Evolutionary conservation across 2,888 invertebrate genomes (phyloP), one percentile per base, ranked within the genome.

Genomic region (Choreutis nemorana): DNA sequence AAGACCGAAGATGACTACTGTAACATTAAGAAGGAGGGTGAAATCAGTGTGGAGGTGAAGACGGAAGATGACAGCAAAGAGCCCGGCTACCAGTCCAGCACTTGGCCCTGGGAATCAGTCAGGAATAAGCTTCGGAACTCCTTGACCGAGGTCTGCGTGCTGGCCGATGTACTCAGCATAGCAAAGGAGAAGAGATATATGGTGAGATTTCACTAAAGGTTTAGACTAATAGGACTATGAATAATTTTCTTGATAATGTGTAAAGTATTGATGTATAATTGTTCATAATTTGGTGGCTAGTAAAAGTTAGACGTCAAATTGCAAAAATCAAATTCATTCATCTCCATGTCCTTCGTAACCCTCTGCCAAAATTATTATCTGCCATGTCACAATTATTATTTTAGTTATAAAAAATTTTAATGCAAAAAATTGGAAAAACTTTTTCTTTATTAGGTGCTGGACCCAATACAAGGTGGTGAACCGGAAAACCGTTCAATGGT

Each of bases 51-150:
- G 15, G 86, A 87, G 34, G 46, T 68, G 0, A 85, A 88, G 35
- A 81, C 83, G 7, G 91, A 90, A 16, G 85, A 87, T 29, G 89
- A 89, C 14, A 71, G 79, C 15, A 90, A 89, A 51, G 91, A 91
- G 48, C 83, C 87, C 2, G 84, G 85, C 0, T 92, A 91, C 57
- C 94, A 95, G 55, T 92, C 94, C 0, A 90, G 89, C 23, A 72
- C 92, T 7, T 96, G 96, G 96, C 96, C 96, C 0, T 97, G 96
- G 94, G 97, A 97, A 52, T 90, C 91, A 1, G 92, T 96, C 15
- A 81, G 95, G 34, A 94, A 87, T 53, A 96, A 96, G 65, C 73
- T 97, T 13, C 86, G 93, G 51, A 90, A 87, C 75, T 88, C 96
- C 0, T 77, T 91, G 16, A 95, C 96, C 24, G 97, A 97, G 81